phyloP scores from a whole-genome alignment of 2,797 vertebrate species.

The Pempheris klunzingeri region DNA sequence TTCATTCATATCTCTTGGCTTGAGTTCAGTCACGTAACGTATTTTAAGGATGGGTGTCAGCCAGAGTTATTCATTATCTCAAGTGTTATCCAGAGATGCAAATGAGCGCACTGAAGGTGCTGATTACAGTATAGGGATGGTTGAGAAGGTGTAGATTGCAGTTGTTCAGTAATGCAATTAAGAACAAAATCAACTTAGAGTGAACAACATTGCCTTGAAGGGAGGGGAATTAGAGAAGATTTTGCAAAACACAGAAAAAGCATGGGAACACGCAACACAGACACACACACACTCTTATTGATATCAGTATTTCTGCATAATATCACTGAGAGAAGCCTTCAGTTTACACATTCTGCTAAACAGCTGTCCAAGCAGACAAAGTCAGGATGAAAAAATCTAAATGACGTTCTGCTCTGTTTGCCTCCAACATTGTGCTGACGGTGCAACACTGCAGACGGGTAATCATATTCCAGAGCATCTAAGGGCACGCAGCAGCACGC shows the following conservation, averaged over 20 bases:
- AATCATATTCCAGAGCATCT: conserved; percentile 65
- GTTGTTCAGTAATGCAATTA: conserved; percentile 33
- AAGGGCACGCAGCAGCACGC: conserved; percentile 43
- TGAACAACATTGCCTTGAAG: conserved; percentile 30
- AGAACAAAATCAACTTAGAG: conserved; percentile 14
- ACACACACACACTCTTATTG: not conserved
- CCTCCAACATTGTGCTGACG: conserved; percentile 59
- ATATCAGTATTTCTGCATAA: not conserved
- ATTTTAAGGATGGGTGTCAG: not conserved
- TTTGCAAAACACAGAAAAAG: not conserved
- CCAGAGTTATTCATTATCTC: not conserved
- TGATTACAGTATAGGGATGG: not conserved
- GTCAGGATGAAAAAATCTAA: conserved; percentile 29
- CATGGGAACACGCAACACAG: not conserved
- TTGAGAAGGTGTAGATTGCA: conserved; percentile 36
- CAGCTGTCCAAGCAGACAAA: conserved; percentile 39
- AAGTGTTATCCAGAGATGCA: conserved; percentile 3
- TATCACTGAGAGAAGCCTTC: not conserved
- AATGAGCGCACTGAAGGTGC: conserved; percentile 2
- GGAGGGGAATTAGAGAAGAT: not conserved
- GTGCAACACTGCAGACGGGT: conserved; percentile 57
- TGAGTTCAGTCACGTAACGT: not conserved
- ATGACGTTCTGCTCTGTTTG: conserved; percentile 54
- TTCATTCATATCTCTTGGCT: conserved; percentile 4
- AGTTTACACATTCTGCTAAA: conserved; percentile 31